Evolutionary conservation across 2,113 vertebrate species (phyloP).

Genomic region (Cebidichthys violaceus): DNA sequence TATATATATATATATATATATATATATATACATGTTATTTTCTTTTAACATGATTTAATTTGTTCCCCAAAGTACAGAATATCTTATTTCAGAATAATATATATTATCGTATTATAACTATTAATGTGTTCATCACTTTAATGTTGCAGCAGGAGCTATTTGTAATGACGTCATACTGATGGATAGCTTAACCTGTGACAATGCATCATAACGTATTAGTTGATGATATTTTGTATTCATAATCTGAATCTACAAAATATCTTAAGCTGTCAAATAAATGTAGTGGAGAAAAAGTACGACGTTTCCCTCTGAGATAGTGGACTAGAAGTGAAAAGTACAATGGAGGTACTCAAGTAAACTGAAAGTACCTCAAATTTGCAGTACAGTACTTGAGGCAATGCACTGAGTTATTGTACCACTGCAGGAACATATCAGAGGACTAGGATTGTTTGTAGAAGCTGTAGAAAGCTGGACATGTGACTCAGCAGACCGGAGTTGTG

Average conservation of each 20-base stretch:
- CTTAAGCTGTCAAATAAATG: neutral
- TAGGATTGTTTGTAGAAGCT: neutral
- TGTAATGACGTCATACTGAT: no score
- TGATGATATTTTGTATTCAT: neutral
- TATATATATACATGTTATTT: no score
- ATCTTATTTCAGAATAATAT: neutral
- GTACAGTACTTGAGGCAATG: neutral
- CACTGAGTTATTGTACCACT: neutral
- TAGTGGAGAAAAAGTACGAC: neutral
- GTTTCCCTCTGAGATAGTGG: neutral
- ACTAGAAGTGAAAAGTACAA: neutral
- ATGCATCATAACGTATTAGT: neutral
- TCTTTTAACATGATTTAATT: neutral
- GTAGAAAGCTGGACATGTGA: neutral
- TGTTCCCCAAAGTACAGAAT: neutral
- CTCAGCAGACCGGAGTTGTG: neutral
- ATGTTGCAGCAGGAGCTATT: no score
- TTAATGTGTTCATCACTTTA: neutral
- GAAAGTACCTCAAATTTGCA: no score
- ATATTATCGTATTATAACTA: neutral
- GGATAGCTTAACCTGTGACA: no score
- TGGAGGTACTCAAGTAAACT: neutral
- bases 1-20: no score
- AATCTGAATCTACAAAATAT: neutral
- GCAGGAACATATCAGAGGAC: neutral